Conservation (phyloP, 2,888 invertebrate genomes). For the Tineola bisselliella region DNA sequence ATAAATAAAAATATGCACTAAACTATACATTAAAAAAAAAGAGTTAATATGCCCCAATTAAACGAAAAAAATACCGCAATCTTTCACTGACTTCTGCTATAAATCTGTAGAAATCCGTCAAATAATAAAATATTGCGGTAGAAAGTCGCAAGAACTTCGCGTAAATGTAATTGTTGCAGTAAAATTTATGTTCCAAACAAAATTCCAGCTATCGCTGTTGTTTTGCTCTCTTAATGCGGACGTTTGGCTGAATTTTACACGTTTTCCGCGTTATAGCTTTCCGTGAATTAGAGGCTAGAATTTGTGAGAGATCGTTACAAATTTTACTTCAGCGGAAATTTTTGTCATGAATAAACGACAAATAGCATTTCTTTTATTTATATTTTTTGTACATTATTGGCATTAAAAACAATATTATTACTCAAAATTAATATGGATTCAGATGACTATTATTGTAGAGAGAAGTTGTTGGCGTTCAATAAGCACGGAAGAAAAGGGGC, state of each 20-base stretch:
- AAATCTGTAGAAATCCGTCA: constrained; percentile 25
- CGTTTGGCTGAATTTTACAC: background rate
- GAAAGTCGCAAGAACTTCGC: constrained; percentile 15
- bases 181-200: constrained; percentile 23
- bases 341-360: too few species aligned
- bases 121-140: constrained; percentile 27
- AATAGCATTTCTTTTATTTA: too few species aligned
- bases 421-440: too few species aligned
- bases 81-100: constrained; percentile 15
- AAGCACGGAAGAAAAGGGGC: too few species aligned
- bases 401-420: too few species aligned
- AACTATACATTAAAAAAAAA: too few species aligned
- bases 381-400: too few species aligned
- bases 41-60: too few species aligned
- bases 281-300: background rate
- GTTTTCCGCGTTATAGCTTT: background rate
- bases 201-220: constrained; percentile 5
- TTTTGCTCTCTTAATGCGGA: constrained; percentile 2
- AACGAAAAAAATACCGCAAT: too few species aligned
- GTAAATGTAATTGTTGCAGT: constrained; percentile 24
- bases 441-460: too few species aligned
- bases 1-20: too few species aligned
- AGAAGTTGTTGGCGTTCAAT: too few species aligned
- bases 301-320: background rate
- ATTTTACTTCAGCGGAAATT: background rate